Base-by-base conservation (phyloP, 2,797 vertebrate species). In the Ctenosaura bakeri region DNA sequence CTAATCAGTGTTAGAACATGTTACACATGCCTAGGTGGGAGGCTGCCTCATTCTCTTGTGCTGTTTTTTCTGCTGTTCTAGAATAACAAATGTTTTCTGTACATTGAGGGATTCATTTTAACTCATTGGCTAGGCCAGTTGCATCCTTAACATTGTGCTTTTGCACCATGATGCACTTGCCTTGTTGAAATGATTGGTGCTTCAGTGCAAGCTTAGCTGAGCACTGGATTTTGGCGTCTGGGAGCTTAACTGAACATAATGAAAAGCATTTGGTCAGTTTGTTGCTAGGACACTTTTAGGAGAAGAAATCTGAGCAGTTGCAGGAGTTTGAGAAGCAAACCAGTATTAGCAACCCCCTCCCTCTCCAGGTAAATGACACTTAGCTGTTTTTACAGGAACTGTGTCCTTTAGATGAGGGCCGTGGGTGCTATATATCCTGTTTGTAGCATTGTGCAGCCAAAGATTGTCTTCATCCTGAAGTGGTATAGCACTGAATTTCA, bases 341-440 rank as follows among this genome's bases (percentile, higher is more conserved):
- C 24, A 54, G 22, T 22, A 89, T 22, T 52, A 78, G 42, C 20
- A 62, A 22, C 20, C 59, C 59, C 20, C 20, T 62, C 20, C 56
- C 56, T 62, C 18, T 1, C 18, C 13, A 50, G 32, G 16, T 38
- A 66, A 77, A 32, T 52, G 42, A 29, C 12, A 83, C 18, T 24
- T 62, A 46, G 29, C 32, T 35, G 20, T 50, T n/a, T 42, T 46
- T 69, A 56, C 12, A 38, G 6, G 20, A 56, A 38, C 83, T 91
- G 38, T 64, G 38, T 69, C 0, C 18, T 3, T 4, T 29, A 42
- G 46, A 0, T 78, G 54, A 90, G 81, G 94, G 88, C 87, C 91
- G 77, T 87, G 90, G 77, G 56, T 66, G 46, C 66, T 81, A 64
- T 32, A 88, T 32, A 74, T 83, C 92, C 86, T 46, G 80, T 38